Conservation (phyloP, 2,113 vertebrate species). For the Struthio camelus region DNA sequence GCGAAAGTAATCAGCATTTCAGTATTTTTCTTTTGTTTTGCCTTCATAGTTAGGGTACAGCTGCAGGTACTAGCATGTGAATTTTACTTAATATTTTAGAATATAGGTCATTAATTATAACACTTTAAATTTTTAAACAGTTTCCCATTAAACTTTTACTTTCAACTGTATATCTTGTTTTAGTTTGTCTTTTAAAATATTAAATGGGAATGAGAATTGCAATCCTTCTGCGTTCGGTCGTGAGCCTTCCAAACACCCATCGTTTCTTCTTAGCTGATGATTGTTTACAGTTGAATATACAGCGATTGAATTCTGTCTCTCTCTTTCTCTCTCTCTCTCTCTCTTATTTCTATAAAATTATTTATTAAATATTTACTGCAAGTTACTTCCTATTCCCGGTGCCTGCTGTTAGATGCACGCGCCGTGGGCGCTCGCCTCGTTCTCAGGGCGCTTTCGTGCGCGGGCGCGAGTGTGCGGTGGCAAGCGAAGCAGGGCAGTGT, state of each 20-base stretch:
- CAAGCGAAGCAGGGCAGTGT: slow-evolving; percentile 71
- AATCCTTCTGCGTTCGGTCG: not conserved
- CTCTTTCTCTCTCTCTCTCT: too few relatives aligned
- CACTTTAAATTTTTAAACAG: not conserved
- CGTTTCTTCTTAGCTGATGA: not conserved
- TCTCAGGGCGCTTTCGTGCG: slow-evolving; percentile 47
- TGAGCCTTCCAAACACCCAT: not conserved
- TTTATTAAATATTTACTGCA: accelerated
- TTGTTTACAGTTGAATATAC: not conserved
- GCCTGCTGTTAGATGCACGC: not conserved
- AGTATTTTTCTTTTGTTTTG: not conserved
- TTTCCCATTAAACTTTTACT: not conserved
- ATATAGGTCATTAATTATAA: not conserved
- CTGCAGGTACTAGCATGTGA: not conserved
- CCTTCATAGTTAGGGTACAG: not conserved
- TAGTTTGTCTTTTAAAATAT: not conserved
- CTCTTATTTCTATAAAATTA: accelerated
- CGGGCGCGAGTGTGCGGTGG: slow-evolving; percentile 60
- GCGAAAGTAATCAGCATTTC: not conserved
- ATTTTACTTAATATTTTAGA: not conserved
- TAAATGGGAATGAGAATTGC: not conserved
- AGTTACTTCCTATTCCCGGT: accelerated
- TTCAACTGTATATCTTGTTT: not conserved
- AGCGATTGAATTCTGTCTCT: too few relatives aligned
- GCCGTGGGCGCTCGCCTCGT: not conserved